phyloP scores from a whole-genome alignment of 2,113 vertebrate species.

The Alethe diademata region DNA sequence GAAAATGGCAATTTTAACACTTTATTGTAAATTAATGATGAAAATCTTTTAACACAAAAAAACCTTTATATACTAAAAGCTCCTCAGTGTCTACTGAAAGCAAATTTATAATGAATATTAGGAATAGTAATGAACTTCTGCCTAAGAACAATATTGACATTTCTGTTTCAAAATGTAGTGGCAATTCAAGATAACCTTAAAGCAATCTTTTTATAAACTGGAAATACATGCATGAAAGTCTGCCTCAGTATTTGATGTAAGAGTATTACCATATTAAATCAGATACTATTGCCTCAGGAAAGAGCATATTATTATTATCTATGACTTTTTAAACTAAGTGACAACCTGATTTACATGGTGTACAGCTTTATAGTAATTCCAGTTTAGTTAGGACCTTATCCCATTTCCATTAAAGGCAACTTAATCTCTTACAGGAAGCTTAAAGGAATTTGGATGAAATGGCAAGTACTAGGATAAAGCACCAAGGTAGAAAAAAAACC shows the following conservation, averaged over 20 bases:
- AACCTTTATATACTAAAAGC: not conserved
- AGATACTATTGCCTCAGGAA: not conserved
- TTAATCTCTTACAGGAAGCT: not conserved
- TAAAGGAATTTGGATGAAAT: conserved; percentile 10
- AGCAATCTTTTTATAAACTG: not conserved
- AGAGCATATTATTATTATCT: not conserved
- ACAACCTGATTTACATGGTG: conserved; percentile 41
- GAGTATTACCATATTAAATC: conserved; percentile 31
- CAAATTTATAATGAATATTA: conserved; percentile 25
- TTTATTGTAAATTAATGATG: conserved; percentile 52
- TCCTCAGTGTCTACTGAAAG: not conserved
- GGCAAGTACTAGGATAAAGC: not conserved
- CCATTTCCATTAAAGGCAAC: not conserved
- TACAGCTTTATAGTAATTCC: not conserved
- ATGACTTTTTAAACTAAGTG: conserved; percentile 33
- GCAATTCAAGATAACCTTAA: conserved; percentile 2
- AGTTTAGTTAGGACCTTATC: conserved; percentile 1
- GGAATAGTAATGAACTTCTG: conserved; percentile 5
- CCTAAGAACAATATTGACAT: conserved; percentile 14
- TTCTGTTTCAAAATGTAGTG: conserved; percentile 20
- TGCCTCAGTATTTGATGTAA: not conserved
- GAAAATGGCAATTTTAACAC: conserved; percentile 64
- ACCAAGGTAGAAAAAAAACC: not conserved
- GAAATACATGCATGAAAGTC: not conserved
- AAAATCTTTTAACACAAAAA: conserved; percentile 47